Conservation (phyloP, 2,797 vertebrate species). For the Phrynocephalus forsythii region DNA sequence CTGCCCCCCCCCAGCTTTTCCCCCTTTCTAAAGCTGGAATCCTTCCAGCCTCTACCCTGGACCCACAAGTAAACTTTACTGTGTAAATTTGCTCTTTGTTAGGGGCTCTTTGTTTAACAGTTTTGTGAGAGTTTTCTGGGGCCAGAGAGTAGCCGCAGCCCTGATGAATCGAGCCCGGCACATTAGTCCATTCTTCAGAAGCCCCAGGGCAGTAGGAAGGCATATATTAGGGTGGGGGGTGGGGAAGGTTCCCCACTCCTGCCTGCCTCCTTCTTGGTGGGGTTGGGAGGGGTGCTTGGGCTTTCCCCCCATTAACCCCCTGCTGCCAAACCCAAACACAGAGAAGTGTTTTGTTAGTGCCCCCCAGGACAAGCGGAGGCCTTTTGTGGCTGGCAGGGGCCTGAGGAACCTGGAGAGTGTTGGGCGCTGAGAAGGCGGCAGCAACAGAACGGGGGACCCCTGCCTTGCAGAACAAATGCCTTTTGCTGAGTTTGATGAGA, state of each 20-base stretch:
- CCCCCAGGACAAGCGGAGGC: slow-evolving; percentile 69
- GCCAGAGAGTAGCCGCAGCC: slow-evolving; percentile 80
- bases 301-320: slow-evolving; percentile 42
- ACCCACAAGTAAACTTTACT: slow-evolving; percentile 89
- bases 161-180: slow-evolving; percentile 73
- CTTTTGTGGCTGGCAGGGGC: slow-evolving; percentile 64
- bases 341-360: slow-evolving; percentile 67
- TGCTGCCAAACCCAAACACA: slow-evolving; percentile 80
- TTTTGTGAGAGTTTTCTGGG: slow-evolving; percentile 89
- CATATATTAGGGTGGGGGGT: slow-evolving; percentile 19
- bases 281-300: too few relatives aligned
- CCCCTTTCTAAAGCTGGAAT: slow-evolving; percentile 81
- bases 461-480: slow-evolving; percentile 70
- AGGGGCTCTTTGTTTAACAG: slow-evolving; percentile 88
- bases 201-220: slow-evolving; percentile 78
- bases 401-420: slow-evolving; percentile 49
- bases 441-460: slow-evolving; percentile 67
- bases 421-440: slow-evolving; percentile 54
- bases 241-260: slow-evolving; percentile 64
- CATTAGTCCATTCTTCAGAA: slow-evolving; percentile 80
- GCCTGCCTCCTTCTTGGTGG: background rate
- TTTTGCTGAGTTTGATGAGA: slow-evolving; percentile 72
- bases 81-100: slow-evolving; percentile 92
- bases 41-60: slow-evolving; percentile 88
- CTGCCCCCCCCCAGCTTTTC: slow-evolving; percentile 43